Evolutionary conservation across 2,113 vertebrate species (phyloP).

Genomic region (Trematomus loennbergii): DNA sequence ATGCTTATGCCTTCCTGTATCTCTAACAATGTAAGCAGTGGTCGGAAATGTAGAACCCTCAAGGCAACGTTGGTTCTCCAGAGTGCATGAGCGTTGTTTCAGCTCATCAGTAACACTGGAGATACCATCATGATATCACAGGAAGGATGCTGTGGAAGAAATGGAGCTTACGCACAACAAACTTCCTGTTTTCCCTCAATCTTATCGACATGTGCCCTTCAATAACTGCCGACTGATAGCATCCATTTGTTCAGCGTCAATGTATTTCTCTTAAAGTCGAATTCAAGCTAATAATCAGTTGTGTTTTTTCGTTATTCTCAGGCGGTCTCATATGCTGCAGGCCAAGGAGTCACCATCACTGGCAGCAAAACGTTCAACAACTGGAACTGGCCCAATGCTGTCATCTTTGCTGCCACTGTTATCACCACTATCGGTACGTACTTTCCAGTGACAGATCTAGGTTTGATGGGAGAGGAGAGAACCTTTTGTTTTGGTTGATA

Average conservation of each 20-base stretch:
- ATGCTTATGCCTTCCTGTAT: constrained; percentile 69
- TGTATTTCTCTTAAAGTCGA: not conserved
- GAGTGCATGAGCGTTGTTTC: constrained; percentile 46
- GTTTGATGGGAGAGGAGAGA: not conserved
- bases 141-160: constrained; percentile 72
- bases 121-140: constrained; percentile 61
- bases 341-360: constrained; percentile 94
- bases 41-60: constrained; percentile 35
- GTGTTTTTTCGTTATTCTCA: constrained; percentile 62
- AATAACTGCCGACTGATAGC: not conserved
- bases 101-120: constrained; percentile 47
- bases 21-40: constrained; percentile 46
- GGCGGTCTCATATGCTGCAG: constrained; percentile 93
- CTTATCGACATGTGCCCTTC: not conserved
- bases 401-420: constrained; percentile 98
- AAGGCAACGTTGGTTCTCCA: constrained; percentile 37
- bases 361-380: constrained; percentile 96
- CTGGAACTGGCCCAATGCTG: constrained; percentile 99
- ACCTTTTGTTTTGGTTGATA: too few species aligned
- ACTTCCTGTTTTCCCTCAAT: constrained; percentile 33
- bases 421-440: constrained; percentile 96
- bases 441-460: not conserved
- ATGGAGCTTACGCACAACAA: constrained; percentile 25
- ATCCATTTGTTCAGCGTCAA: not conserved
- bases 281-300: not conserved